These are phyloP conservation scores for Poliocrania exsul DNA, from an alignment of 2,797 vertebrate genomes.

Conservation along the genomic window DNA sequence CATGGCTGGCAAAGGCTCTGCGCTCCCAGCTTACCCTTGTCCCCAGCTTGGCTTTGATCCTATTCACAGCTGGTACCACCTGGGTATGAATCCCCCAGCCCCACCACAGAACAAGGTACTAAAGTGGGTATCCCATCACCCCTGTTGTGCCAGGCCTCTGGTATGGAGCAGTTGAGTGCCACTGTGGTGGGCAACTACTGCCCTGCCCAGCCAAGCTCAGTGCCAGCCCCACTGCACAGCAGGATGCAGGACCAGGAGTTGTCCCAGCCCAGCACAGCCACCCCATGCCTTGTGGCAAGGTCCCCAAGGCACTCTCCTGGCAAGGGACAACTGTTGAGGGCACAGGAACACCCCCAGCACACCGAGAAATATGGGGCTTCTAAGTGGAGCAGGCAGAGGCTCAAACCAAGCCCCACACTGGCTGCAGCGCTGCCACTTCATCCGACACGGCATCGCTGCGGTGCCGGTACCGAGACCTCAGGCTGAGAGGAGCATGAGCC, in stretches of 20 bases:
- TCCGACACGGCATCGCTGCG: rapidly evolving
- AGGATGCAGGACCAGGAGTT: neutral
- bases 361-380: neutral
- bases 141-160: neutral
- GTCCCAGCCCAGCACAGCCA: neutral
- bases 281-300: rapidly evolving
- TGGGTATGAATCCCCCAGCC: too few species aligned
- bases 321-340: neutral
- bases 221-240: neutral
- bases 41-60: neutral
- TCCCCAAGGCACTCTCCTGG: neutral
- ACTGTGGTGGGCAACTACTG: rapidly evolving
- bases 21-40: rapidly evolving
- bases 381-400: neutral
- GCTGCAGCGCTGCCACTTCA: neutral
- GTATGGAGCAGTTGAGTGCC: rapidly evolving
- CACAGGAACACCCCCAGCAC: neutral
- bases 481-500: neutral
- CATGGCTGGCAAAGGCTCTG: neutral
- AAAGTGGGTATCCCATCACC: neutral
- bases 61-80: neutral
- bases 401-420: neutral
- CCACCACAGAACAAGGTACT: rapidly evolving
- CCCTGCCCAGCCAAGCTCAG: neutral
- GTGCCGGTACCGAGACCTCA: rapidly evolving